These are phyloP conservation scores for Saccopteryx bilineata DNA, from an alignment of 2,113 vertebrate genomes.

Conservation along the genomic window DNA sequence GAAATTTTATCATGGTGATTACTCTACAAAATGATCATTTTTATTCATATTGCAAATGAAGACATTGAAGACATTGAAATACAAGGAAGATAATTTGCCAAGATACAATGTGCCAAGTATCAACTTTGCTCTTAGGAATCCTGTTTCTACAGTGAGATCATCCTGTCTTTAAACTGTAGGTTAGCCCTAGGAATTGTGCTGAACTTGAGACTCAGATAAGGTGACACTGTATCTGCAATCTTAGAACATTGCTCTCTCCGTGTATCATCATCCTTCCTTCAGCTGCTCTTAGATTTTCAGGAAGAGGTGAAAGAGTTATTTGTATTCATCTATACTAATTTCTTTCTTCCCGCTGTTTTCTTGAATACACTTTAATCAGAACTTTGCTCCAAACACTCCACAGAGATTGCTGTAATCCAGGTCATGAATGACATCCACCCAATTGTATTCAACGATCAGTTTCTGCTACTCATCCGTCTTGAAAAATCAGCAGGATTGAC, in stretches of 20 bases:
- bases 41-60: constrained; percentile 35
- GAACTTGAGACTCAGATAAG: neutral
- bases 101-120: neutral
- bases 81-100: constrained; percentile 33
- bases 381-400: neutral
- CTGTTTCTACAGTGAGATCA: neutral
- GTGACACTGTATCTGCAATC: neutral
- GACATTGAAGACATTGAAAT: constrained; percentile 35
- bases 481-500: neutral
- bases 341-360: constrained; percentile 18
- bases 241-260: neutral
- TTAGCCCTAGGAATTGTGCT: neutral
- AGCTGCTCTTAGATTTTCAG: neutral
- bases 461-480: neutral
- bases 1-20: neutral
- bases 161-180: neutral
- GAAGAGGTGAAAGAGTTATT: constrained; percentile 25
- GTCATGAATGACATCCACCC: neutral
- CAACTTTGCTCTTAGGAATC: constrained; percentile 35
- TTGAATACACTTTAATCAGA: neutral
- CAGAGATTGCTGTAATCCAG: neutral
- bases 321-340: neutral
- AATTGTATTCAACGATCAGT: neutral
- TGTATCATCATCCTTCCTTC: neutral
- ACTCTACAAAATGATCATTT: constrained; percentile 42